These are phyloP conservation scores for Hirundo rustica DNA, from an alignment of 2,797 vertebrate species.

Conservation along the genomic window DNA sequence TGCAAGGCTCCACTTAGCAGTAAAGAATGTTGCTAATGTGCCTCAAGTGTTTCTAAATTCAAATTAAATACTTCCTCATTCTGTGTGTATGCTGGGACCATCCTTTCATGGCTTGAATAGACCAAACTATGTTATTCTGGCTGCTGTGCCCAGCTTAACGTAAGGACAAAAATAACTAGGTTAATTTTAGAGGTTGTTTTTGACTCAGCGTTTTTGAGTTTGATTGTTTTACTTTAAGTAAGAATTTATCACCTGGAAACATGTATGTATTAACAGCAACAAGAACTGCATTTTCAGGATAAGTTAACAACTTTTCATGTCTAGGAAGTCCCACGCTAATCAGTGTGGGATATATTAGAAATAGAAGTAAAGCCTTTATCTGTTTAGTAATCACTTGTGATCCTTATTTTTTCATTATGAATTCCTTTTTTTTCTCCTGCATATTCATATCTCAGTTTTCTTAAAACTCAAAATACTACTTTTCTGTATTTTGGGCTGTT, in stretches of 20 bases:
- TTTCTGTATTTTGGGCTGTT: background rate
- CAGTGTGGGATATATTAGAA: background rate
- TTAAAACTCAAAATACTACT: background rate
- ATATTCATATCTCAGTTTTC: background rate
- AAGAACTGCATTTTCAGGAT: background rate
- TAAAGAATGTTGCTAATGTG: slow-evolving; percentile 20
- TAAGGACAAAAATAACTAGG: background rate
- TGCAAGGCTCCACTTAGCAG: slow-evolving; percentile 1
- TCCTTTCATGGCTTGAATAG: slow-evolving; percentile 2
- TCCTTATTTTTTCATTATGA: background rate
- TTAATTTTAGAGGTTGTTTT: background rate
- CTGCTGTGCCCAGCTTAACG: background rate
- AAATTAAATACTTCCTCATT: slow-evolving; percentile 51
- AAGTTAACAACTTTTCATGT: background rate
- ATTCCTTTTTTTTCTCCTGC: background rate
- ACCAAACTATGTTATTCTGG: background rate
- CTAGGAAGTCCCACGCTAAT: background rate
- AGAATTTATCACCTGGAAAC: background rate
- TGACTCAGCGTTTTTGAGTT: background rate
- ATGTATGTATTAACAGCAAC: background rate
- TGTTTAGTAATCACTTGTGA: background rate
- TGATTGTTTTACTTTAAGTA: background rate
- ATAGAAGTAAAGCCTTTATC: background rate
- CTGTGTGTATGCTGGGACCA: background rate
- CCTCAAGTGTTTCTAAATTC: slow-evolving; percentile 52